phyloP scores from a whole-genome alignment of 2,797 vertebrate genomes.

The Centropyge bicolor region DNA sequence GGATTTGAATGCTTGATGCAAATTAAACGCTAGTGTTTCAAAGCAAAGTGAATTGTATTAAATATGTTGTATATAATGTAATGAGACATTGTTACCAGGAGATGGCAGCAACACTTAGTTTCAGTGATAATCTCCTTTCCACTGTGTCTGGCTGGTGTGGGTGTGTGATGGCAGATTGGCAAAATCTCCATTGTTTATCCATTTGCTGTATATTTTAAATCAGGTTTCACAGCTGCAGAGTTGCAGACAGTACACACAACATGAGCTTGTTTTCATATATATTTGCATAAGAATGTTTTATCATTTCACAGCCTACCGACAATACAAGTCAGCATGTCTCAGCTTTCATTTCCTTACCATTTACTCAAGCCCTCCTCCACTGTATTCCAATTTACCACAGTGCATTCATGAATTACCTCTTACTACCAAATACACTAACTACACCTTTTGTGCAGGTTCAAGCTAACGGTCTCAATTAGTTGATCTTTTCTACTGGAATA shows the following conservation, averaged over 20 bases:
- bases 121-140: constrained; percentile 4
- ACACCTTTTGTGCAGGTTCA: neutral
- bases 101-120: constrained; percentile 74
- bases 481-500: constrained; percentile 1
- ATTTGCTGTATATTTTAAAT: neutral
- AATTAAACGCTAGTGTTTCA: neutral
- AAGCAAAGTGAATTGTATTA: constrained; percentile 1
- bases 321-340: neutral
- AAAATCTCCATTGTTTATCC: neutral
- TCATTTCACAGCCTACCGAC: neutral
- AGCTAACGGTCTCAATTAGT: neutral
- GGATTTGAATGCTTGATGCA: constrained; percentile 6
- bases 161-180: constrained; percentile 14
- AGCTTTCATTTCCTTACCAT: constrained; percentile 2
- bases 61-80: constrained; percentile 35
- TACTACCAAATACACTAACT: neutral
- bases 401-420: neutral
- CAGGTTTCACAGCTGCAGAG: neutral
- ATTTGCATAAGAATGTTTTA: neutral
- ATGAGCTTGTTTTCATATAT: neutral
- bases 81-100: constrained; percentile 55
- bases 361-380: neutral
- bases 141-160: constrained; percentile 16
- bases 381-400: neutral
- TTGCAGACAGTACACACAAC: neutral